Evolutionary conservation across 2,888 invertebrate species (phyloP).

Genomic region (Tridacna crocea): DNA sequence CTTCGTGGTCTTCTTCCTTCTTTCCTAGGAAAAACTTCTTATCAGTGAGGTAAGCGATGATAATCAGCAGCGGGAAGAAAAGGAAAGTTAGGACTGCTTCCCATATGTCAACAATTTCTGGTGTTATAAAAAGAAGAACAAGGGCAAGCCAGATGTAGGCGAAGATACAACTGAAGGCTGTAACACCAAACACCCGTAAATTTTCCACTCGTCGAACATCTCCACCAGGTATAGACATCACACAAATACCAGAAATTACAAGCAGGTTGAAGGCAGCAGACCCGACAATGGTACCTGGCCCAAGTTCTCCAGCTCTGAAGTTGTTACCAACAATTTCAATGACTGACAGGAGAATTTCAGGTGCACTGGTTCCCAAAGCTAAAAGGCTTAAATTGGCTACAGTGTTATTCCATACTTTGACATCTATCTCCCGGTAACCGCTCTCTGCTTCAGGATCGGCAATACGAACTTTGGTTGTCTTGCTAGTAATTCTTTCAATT

Average conservation of each 20-base stretch:
- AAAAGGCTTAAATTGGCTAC: conserved; percentile 87
- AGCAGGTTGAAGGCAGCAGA: conserved; percentile 87
- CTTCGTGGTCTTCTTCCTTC: conserved; percentile 78
- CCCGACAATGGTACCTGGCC: conserved; percentile 87
- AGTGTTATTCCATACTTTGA: conserved; percentile 87
- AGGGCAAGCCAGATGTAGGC: conserved; percentile 88
- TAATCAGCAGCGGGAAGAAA: conserved; percentile 86
- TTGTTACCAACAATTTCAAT: conserved; percentile 86
- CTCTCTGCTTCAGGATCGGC: conserved; percentile 72
- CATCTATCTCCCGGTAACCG: conserved; percentile 84
- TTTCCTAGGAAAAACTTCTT: conserved; percentile 80
- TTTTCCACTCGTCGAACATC: conserved; percentile 84
- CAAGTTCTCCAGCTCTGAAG: conserved; percentile 85
- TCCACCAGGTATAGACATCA: conserved; percentile 85
- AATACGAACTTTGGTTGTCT: conserved; percentile 84
- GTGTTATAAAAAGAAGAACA: conserved; percentile 84
- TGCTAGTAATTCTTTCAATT: conserved; percentile 87
- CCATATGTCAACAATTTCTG: conserved; percentile 85
- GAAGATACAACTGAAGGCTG: conserved; percentile 85
- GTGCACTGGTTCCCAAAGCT: conserved; percentile 86
- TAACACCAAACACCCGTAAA: conserved; percentile 84
- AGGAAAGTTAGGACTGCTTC: conserved; percentile 87
- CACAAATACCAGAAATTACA: conserved; percentile 86
- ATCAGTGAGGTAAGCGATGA: conserved; percentile 86
- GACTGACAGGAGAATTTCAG: conserved; percentile 86